A percentile compares a stretch with the other conserved stretches of the same genome.
Evolutionary conservation across 2,888 invertebrate species (phyloP).

Genomic region (Cheilosia scutellata): DNA sequence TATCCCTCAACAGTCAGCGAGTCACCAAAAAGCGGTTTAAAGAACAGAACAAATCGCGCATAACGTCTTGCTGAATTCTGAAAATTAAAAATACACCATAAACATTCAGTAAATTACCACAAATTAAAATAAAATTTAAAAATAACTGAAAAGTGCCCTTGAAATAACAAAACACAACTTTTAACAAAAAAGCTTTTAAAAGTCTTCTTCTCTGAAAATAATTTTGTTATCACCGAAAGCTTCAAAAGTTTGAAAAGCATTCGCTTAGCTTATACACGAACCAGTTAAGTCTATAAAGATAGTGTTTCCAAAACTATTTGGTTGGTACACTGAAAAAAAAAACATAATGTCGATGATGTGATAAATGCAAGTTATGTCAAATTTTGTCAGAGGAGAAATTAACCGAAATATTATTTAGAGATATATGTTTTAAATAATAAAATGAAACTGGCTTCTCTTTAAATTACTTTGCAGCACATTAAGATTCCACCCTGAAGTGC

Average conservation of each 20-base stretch:
- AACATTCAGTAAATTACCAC: neutral
- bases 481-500: too few relatives aligned
- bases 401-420: too few relatives aligned
- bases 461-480: too few relatives aligned
- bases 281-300: neutral
- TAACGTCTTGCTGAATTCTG: slow-evolving; percentile 92
- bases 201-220: too few relatives aligned
- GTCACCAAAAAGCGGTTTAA: slow-evolving; percentile 90
- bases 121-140: neutral
- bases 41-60: slow-evolving; percentile 89
- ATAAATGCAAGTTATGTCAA: too few relatives aligned
- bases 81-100: slow-evolving; percentile 79
- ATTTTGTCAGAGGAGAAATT: too few relatives aligned
- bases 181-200: too few relatives aligned
- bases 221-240: neutral
- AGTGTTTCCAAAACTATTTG: neutral
- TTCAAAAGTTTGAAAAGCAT: neutral
- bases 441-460: too few relatives aligned
- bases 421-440: too few relatives aligned
- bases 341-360: too few relatives aligned
- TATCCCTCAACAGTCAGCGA: slow-evolving; percentile 90
- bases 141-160: neutral
- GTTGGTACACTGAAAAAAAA: neutral
- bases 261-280: neutral
- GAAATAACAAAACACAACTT: too few relatives aligned